These are phyloP conservation scores for Halcyon badia DNA, from an alignment of 2,797 vertebrate genomes.

Conservation along the genomic window DNA sequence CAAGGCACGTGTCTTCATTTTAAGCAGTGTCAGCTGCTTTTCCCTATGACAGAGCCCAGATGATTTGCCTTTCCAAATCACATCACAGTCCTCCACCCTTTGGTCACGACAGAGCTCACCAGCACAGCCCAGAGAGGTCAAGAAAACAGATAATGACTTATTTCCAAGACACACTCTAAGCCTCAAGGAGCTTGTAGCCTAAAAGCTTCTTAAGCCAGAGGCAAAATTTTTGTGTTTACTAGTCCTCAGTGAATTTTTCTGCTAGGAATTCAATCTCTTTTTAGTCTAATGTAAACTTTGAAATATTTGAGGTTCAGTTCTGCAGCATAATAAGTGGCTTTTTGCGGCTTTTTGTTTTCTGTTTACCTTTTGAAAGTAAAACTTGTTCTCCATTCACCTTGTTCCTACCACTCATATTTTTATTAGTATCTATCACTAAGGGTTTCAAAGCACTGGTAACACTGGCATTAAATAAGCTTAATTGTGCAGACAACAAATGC, in stretches of 20 bases:
- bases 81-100: accelerated
- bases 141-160: not conserved
- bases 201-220: not conserved
- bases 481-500: not conserved
- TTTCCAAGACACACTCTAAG: not conserved
- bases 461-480: not conserved
- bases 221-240: not conserved
- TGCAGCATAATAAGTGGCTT: not conserved
- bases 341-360: not conserved
- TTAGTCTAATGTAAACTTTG: not conserved
- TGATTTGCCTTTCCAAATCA: not conserved
- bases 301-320: not conserved
- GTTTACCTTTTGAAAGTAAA: not conserved
- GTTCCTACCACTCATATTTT: not conserved
- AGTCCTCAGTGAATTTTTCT: not conserved
- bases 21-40: accelerated
- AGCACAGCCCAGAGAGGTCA: not conserved
- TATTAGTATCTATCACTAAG: not conserved
- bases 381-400: not conserved
- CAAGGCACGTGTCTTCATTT: accelerated
- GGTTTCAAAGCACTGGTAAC: not conserved
- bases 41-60: accelerated
- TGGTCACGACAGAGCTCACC: accelerated
- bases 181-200: not conserved
- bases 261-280: not conserved